phyloP scores from a whole-genome alignment of 2,113 vertebrate genomes.

The Strigops habroptila region DNA sequence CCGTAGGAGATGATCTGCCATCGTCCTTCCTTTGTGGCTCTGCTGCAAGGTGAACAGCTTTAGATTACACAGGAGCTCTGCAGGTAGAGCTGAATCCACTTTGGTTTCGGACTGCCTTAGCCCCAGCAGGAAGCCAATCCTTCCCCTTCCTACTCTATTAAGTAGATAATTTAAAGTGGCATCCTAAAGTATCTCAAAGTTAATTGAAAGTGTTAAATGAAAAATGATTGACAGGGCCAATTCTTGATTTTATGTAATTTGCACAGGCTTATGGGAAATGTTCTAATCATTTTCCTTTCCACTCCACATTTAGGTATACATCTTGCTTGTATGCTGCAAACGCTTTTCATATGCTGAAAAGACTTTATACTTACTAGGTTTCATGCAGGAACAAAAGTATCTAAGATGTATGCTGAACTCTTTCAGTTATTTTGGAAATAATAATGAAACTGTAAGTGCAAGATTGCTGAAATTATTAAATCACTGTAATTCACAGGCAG shows the following conservation, averaged over 20 bases:
- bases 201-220: constrained; percentile 59
- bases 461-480: constrained; percentile 45
- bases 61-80: constrained; percentile 14
- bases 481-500: neutral
- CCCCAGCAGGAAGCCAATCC: constrained; percentile 48
- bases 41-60: neutral
- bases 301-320: neutral
- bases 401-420: neutral
- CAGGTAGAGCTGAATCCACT: constrained; percentile 16
- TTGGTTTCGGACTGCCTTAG: neutral
- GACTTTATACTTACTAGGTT: neutral
- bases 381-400: neutral
- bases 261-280: constrained; percentile 9
- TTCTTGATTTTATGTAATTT: constrained; percentile 11
- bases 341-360: neutral
- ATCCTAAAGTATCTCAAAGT: constrained; percentile 47
- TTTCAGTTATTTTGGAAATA: constrained; percentile 35
- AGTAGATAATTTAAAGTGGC: constrained; percentile 43
- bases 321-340: neutral
- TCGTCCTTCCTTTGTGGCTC: neutral
- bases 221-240: constrained; percentile 34
- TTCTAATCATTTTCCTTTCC: neutral
- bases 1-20: neutral
- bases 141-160: constrained; percentile 55
- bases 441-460: neutral